Conservation (phyloP, 2,888 invertebrate genomes). For the Schizotus pectinicornis region DNA sequence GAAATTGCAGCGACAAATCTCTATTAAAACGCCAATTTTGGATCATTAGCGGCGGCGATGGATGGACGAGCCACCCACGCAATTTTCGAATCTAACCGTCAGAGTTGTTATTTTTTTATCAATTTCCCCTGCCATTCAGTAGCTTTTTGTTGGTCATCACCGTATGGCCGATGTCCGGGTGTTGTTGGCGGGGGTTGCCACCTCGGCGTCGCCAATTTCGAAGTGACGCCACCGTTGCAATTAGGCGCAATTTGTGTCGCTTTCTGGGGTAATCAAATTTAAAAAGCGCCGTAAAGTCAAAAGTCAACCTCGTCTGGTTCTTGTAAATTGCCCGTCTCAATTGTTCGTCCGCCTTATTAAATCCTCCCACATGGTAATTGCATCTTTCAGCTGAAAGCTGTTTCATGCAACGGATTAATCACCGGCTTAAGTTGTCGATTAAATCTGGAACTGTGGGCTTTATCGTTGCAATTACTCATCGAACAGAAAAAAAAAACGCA, state of each 20-base stretch:
- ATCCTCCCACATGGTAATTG: constrained; percentile 6
- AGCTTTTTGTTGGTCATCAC: neutral
- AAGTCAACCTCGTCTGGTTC: neutral
- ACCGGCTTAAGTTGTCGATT: neutral
- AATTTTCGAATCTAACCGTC: too few relatives aligned
- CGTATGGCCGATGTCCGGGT: too few relatives aligned
- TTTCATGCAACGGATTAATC: neutral
- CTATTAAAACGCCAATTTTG: too few relatives aligned
- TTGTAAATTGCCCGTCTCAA: neutral
- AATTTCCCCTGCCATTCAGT: neutral
- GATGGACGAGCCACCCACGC: too few relatives aligned
- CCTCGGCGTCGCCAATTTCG: neutral
- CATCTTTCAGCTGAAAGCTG: neutral
- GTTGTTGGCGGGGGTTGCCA: neutral
- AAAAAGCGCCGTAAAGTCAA: neutral
- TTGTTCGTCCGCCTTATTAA: neutral
- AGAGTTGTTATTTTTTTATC: too few relatives aligned
- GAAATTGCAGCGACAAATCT: too few relatives aligned
- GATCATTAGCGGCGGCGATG: too few relatives aligned
- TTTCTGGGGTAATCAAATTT: neutral
- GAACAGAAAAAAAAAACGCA: neutral
- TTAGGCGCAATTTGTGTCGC: neutral
- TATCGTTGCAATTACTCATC: constrained; percentile 1
- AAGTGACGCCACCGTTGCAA: neutral
- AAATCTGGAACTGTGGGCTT: neutral